These are phyloP conservation scores for Phortica variegata DNA, from an alignment of 1,140 invertebrate species.

Conservation along the genomic window DNA sequence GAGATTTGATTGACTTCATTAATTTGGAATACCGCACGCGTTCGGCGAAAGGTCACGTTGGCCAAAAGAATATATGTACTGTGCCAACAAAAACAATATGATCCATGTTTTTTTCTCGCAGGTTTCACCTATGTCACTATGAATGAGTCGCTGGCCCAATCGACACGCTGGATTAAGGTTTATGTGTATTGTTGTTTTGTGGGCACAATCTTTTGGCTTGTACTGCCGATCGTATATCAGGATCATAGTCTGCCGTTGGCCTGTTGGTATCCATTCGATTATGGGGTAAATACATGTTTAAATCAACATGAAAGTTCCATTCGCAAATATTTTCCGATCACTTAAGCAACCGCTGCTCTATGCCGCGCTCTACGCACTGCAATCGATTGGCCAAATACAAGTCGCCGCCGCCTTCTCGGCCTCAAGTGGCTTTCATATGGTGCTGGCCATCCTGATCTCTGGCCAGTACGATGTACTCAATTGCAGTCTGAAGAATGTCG, in stretches of 20 bases:
- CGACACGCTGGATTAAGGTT: constrained; percentile 37
- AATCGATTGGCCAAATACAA: constrained; percentile 44
- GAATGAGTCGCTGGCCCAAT: constrained; percentile 17
- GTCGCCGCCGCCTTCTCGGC: constrained; percentile 38
- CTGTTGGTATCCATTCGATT: constrained; percentile 53
- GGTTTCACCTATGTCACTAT: constrained; percentile 46
- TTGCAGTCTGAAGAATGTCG: constrained; percentile 47
- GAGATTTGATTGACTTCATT: constrained; percentile 25
- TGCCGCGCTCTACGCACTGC: constrained; percentile 36
- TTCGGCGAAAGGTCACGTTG: constrained; percentile 27
- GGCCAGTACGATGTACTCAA: constrained; percentile 46
- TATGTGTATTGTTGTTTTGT: constrained; percentile 43
- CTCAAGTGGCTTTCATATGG: constrained; percentile 42
- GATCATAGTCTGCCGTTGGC: constrained; percentile 41
- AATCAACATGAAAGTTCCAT: no score
- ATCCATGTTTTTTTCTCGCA: no score
- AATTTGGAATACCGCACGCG: constrained; percentile 29
- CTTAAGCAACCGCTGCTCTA: constrained; percentile 42
- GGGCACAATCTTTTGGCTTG: constrained; percentile 43
- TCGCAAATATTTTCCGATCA: not conserved
- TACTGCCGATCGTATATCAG: constrained; percentile 35
- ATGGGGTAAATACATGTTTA: constrained; percentile 21
- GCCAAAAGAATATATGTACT: no score
- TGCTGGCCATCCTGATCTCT: constrained; percentile 37
- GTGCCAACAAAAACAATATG: no score